These are phyloP conservation scores for Hemiscyllium ocellatum DNA, from an alignment of 2,113 vertebrate genomes.

Conservation along the genomic window DNA sequence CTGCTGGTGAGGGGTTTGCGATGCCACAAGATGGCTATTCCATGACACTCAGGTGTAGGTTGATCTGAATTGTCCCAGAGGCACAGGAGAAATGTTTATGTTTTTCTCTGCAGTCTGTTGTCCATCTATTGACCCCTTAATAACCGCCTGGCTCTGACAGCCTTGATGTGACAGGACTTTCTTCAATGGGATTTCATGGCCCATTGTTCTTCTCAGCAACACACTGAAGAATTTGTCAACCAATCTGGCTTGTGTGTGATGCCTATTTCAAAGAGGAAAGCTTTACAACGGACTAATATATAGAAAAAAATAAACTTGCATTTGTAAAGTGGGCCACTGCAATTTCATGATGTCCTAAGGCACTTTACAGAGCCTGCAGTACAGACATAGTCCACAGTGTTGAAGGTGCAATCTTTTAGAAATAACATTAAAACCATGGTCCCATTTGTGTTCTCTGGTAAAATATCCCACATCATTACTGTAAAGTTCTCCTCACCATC, in stretches of 20 bases:
- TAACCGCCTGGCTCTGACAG: too few relatives aligned
- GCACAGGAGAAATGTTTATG: neutral
- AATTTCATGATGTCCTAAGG: neutral
- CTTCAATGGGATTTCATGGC: neutral
- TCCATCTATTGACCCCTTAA: neutral
- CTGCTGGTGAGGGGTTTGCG: too few relatives aligned
- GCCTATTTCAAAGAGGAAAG: neutral
- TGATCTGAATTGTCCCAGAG: neutral
- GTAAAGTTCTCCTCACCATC: neutral
- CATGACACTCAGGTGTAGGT: neutral
- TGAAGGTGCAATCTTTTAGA: neutral
- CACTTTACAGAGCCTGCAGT: neutral
- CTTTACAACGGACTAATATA: neutral
- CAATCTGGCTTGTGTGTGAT: too few relatives aligned
- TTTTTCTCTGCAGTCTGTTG: neutral
- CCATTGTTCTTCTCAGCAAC: neutral
- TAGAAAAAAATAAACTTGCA: neutral
- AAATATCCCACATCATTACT: neutral
- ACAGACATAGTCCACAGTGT: neutral
- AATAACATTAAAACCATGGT: neutral
- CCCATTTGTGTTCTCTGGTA: neutral
- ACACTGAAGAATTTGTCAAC: neutral
- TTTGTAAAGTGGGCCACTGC: neutral
- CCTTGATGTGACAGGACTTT: neutral
- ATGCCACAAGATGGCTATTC: neutral